Conservation (phyloP, 2,113 vertebrate genomes). For the Bungarus multicinctus region DNA sequence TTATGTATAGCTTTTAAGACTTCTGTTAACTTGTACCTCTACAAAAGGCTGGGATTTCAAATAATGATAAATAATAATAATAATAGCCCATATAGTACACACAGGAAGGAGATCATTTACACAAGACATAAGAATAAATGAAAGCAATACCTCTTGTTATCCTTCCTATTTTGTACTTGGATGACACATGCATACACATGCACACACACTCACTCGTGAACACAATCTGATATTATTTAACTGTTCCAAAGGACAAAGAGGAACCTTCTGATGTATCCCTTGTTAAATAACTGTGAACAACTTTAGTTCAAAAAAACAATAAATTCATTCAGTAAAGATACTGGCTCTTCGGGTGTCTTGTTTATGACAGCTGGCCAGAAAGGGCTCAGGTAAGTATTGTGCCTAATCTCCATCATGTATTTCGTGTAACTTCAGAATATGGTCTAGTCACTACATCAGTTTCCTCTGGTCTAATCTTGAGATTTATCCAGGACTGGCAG, state of each 20-base stretch:
- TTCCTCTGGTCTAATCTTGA: not conserved
- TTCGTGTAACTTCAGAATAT: not conserved
- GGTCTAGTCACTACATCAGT: not conserved
- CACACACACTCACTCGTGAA: constrained; percentile 63
- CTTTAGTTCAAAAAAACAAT: constrained; percentile 90
- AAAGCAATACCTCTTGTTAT: constrained; percentile 93
- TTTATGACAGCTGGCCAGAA: constrained; percentile 40
- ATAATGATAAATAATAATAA: constrained; percentile 60
- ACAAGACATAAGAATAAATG: constrained; percentile 76
- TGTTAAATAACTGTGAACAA: constrained; percentile 95
- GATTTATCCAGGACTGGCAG: not conserved
- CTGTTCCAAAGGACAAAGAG: constrained; percentile 78
- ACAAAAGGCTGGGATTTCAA: constrained; percentile 74
- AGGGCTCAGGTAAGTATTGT: fast-evolving
- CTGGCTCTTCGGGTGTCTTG: constrained; percentile 56
- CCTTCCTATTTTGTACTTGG: constrained; percentile 85
- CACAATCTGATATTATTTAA: constrained; percentile 75
- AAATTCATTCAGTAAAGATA: constrained; percentile 90
- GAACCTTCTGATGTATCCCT: constrained; percentile 79
- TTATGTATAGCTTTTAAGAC: constrained; percentile 80
- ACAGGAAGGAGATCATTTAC: constrained; percentile 75
- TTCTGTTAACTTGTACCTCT: constrained; percentile 83
- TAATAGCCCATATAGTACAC: constrained; percentile 66
- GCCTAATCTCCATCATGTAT: not conserved
- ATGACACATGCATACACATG: constrained; percentile 72